Base-by-base conservation (phyloP, 2,113 vertebrate genomes). In the Gavia stellata region DNA sequence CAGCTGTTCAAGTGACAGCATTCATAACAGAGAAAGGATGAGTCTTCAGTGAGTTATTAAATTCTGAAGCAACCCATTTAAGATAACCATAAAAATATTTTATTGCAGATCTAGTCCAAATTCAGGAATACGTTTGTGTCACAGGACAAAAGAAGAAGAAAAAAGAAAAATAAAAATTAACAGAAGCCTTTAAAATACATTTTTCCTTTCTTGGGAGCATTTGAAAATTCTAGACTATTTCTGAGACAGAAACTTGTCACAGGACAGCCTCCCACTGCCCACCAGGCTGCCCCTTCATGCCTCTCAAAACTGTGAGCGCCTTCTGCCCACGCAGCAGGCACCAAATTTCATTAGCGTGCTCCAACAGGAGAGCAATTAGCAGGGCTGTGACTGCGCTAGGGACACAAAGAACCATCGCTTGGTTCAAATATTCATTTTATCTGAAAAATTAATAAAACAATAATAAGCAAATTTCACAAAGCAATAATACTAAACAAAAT, bases 11-110 rank as follows among this genome's bases (percentile, higher is more conserved):
- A 92, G 66, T 72, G 88, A 89, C 86, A 79, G 45, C 12, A 56
- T 20, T 96, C 49, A 58, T 66, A 78, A 91, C 0, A 1, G 65
- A 42, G 59, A 72, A 87, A 86, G 33, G 17, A 79, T 81, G 59
- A 92, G 59, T 86, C 75, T 96, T 92, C 65, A 89, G 36, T 10
- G 42, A 83, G n/a, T 52, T 44, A 94, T 86, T 92, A 86, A 87
- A 65, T 79, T 61, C 68, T 81, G 52, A 33, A 85, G 13, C 44
- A 86, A 72, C 4, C 7, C 25, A 56, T 86, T 86, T 79, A 63
- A 63, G 44, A 53, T 45, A 90, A 84, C 10, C 9, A 82, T 49
- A 72, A 86, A 86, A 82, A 63, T 49, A 85, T 70, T 68, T 89
- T 70, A 66, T 85, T 58, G 18, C 20, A 62, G 28, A 44, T 71